Percentiles rank a stretch among this genome's conserved stretches.
phyloP scores from a whole-genome alignment of 2,113 vertebrate species.

The Phyllopteryx taeniolatus region DNA sequence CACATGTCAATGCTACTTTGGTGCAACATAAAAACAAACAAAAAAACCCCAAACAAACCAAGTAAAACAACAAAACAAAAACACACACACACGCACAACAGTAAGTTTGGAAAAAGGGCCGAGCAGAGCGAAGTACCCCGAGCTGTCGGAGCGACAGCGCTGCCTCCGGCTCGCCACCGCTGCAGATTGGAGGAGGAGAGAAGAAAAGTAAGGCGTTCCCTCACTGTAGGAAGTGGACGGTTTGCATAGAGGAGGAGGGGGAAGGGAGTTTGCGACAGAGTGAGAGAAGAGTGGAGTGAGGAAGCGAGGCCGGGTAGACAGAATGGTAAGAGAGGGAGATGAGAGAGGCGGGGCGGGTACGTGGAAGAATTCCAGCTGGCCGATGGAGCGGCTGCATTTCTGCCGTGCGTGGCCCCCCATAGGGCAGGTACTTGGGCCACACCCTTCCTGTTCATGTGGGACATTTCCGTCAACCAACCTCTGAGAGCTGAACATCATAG shows the following conservation, averaged over 20 bases:
- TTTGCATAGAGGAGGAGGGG: constrained; percentile 16
- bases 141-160: constrained; percentile 77
- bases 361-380: constrained; percentile 79
- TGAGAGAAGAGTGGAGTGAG: background rate
- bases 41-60: no score
- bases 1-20: no score
- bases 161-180: constrained; percentile 66
- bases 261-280: background rate
- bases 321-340: constrained; percentile 44
- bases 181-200: constrained; percentile 77
- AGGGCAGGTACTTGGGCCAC: constrained; percentile 34
- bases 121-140: constrained; percentile 75
- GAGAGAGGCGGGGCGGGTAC: constrained; percentile 44
- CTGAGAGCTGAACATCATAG: constrained; percentile 80
- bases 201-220: constrained; percentile 36
- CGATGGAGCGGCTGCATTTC: constrained; percentile 81
- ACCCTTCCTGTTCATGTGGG: constrained; percentile 51
- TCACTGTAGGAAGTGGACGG: constrained; percentile 20
- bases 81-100: background rate
- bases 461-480: constrained; percentile 88
- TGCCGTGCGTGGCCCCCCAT: constrained; percentile 72
- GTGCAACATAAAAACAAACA: no score
- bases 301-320: constrained; percentile 10
- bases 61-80: no score
- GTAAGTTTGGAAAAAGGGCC: background rate